phyloP scores from a whole-genome alignment of 1,140 invertebrate species.

The Drosophila kurseongensis region DNA sequence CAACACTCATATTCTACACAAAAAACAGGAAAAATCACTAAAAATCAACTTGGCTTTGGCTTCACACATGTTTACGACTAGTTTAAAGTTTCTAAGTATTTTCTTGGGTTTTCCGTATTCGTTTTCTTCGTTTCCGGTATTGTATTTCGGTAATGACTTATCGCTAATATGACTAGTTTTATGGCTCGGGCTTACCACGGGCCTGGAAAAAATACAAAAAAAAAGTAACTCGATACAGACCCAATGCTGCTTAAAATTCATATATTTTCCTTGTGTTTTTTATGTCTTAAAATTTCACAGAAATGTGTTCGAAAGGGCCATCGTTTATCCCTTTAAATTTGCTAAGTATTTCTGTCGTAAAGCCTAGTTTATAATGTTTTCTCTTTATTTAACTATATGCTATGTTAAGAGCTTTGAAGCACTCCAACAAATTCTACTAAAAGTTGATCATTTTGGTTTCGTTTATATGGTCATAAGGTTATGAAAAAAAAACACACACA shows the following conservation, averaged over 20 bases:
- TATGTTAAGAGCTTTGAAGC: conserved; percentile 15
- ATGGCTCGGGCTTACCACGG: conserved; percentile 69
- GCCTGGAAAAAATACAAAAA: conserved; percentile 41
- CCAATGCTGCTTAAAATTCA: conserved; percentile 12
- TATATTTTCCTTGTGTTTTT: not conserved
- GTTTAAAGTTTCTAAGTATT: conserved; percentile 36
- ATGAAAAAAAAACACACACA: conserved; percentile 20
- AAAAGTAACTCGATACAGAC: conserved; percentile 16
- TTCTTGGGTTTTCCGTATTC: conserved; percentile 11
- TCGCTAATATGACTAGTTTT: conserved; percentile 54
- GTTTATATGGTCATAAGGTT: conserved; percentile 10
- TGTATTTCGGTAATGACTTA: conserved; percentile 9
- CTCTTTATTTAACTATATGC: conserved; percentile 30
- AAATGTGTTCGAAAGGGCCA: not conserved
- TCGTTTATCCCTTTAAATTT: conserved; percentile 28
- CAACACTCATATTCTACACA: conserved; percentile 35
- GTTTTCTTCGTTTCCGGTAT: conserved; percentile 16
- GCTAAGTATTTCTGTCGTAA: conserved; percentile 40
- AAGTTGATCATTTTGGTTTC: conserved; percentile 12
- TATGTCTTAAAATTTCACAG: conserved; percentile 17
- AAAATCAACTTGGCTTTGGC: conserved; percentile 30
- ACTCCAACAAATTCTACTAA: conserved; percentile 77
- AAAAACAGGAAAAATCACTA: conserved; percentile 29
- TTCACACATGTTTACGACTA: conserved; percentile 45
- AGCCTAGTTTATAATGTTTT: conserved; percentile 6